phyloP scores from a whole-genome alignment of 2,797 vertebrate species.

The Thripadectes ignobilis region DNA sequence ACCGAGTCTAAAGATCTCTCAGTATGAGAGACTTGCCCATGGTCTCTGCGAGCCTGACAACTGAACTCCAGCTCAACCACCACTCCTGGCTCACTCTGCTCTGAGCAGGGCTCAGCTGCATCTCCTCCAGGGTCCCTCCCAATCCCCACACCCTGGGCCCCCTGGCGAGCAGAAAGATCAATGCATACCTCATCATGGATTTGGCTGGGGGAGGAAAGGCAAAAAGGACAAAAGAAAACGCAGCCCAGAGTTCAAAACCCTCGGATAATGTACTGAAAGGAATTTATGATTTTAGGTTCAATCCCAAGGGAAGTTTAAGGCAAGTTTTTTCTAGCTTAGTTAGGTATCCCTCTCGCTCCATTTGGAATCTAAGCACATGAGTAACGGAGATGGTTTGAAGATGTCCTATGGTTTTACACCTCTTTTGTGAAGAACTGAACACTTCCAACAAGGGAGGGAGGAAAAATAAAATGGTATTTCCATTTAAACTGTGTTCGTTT shows the following conservation, averaged over 20 bases:
- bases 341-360: neutral
- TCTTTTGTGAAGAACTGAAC: neutral
- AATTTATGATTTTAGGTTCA: neutral
- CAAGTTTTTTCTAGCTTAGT: constrained; percentile 14
- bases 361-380: constrained; percentile 6
- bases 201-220: fast-evolving
- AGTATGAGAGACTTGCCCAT: constrained; percentile 60
- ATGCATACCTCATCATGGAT: neutral
- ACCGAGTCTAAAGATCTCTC: constrained; percentile 54
- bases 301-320: constrained; percentile 27
- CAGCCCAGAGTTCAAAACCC: neutral
- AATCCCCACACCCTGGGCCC: neutral
- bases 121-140: neutral
- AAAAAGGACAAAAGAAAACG: neutral
- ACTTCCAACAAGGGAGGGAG: neutral
- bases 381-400: neutral
- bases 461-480: neutral
- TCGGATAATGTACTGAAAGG: neutral
- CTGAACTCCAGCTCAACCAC: constrained; percentile 9
- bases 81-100: neutral
- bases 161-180: neutral
- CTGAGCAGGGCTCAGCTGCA: neutral
- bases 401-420: neutral
- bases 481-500: neutral
- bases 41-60: constrained; percentile 54